Evolutionary conservation across 2,888 invertebrate species (phyloP).

Genomic region (Hirtodrosophila confusa): DNA sequence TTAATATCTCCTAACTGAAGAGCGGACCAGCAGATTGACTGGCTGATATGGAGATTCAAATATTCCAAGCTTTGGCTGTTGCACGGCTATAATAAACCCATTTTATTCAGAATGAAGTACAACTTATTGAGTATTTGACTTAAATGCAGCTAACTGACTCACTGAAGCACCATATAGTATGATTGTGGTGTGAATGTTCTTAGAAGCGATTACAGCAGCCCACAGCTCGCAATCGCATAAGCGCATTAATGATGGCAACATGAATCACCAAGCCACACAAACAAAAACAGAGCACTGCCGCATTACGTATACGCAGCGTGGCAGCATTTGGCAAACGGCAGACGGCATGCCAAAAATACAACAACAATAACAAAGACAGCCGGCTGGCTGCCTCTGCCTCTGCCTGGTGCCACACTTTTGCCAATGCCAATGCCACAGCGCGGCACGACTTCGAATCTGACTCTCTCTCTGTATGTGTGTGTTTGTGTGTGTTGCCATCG

Average conservation of each 20-base stretch:
- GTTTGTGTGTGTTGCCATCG: constrained; percentile 16
- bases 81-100: too few relatives aligned
- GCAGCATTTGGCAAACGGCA: constrained; percentile 42
- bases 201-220: constrained; percentile 49
- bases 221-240: constrained; percentile 38
- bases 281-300: constrained; percentile 38
- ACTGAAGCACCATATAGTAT: neutral
- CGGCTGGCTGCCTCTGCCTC: constrained; percentile 12
- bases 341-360: constrained; percentile 65
- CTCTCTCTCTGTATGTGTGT: constrained; percentile 12
- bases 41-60: too few relatives aligned
- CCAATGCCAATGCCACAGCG: constrained; percentile 74
- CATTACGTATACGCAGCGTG: constrained; percentile 71
- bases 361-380: constrained; percentile 12
- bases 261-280: constrained; percentile 45
- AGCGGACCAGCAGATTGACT: too few relatives aligned
- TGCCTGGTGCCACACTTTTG: constrained; percentile 74
- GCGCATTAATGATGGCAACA: constrained; percentile 46
- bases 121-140: neutral
- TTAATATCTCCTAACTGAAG: too few relatives aligned
- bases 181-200: constrained; percentile 28
- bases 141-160: constrained; percentile 14
- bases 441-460: constrained; percentile 50
- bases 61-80: too few relatives aligned
- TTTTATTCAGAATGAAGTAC: neutral